Evolutionary conservation across 2,888 invertebrate species (phyloP).

Genomic region (Glaucopsyche alexis): DNA sequence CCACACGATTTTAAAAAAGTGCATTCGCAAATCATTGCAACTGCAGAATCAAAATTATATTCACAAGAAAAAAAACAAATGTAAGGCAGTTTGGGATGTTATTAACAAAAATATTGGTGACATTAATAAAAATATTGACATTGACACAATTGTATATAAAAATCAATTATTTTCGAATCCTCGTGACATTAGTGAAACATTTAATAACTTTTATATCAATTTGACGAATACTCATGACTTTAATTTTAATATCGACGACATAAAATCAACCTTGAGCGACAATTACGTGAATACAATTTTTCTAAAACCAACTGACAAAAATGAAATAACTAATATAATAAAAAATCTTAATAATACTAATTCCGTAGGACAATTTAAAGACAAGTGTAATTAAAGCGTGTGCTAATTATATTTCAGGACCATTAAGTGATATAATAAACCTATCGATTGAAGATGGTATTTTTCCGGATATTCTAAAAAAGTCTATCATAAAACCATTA

Average conservation of each 20-base stretch:
- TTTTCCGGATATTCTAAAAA: too few species aligned
- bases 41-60: neutral
- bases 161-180: neutral
- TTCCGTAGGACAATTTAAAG: too few species aligned
- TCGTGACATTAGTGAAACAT: neutral
- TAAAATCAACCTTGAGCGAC: neutral
- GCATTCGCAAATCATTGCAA: too few species aligned
- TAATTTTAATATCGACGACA: neutral
- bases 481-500: too few species aligned
- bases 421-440: too few species aligned
- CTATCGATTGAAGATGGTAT: too few species aligned
- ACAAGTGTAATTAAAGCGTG: too few species aligned
- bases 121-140: neutral
- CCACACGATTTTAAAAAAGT: neutral
- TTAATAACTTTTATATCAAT: constrained; percentile 4
- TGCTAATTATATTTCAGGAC: too few species aligned
- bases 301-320: neutral
- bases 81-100: neutral
- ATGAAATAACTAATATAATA: too few species aligned
- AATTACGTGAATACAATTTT: neutral
- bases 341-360: too few species aligned
- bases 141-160: too few species aligned
- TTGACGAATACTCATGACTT: neutral
- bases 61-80: neutral
- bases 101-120: neutral